phyloP scores from a whole-genome alignment of 1,140 invertebrate species.

The Scaptodrosophila lebanonensis region DNA sequence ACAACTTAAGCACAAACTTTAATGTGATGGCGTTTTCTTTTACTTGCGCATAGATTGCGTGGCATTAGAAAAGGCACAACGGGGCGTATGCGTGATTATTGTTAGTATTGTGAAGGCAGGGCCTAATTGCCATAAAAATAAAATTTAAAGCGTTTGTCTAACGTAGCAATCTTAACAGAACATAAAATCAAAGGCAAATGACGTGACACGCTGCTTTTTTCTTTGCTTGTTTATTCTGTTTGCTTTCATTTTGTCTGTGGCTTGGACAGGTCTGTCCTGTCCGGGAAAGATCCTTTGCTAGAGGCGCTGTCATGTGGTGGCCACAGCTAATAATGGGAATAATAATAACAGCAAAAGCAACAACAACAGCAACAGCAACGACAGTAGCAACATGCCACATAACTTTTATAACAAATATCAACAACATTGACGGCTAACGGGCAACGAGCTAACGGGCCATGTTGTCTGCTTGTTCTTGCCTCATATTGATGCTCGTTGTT shows the following conservation, averaged over 20 bases:
- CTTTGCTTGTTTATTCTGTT: constrained; percentile 3
- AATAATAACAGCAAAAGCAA: constrained; percentile 32
- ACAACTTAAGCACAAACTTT: too few species aligned
- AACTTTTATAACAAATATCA: constrained; percentile 31
- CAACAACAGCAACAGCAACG: constrained; percentile 33
- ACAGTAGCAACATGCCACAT: constrained; percentile 37
- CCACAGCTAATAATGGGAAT: constrained; percentile 32
- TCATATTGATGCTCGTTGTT: too few species aligned
- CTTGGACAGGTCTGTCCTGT: too few species aligned
- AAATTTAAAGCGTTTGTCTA: constrained; percentile 29
- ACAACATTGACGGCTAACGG: too few species aligned
- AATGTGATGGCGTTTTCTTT: too few species aligned
- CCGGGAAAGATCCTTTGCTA: constrained; percentile 30
- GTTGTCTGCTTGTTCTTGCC: too few species aligned
- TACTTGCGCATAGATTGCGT: too few species aligned
- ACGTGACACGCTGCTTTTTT: constrained; percentile 56
- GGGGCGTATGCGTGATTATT: too few species aligned
- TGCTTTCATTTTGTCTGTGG: constrained; percentile 39
- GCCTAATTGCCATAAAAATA: constrained; percentile 51
- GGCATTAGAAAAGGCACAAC: too few species aligned
- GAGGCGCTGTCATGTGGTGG: too few species aligned
- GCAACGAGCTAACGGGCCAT: too few species aligned
- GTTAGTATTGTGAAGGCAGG: constrained; percentile 12
- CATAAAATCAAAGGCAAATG: constrained; percentile 52
- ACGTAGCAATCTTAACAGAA: neutral